Base-by-base conservation (phyloP, 2,888 invertebrate species). In the Drosophila monieri region DNA sequence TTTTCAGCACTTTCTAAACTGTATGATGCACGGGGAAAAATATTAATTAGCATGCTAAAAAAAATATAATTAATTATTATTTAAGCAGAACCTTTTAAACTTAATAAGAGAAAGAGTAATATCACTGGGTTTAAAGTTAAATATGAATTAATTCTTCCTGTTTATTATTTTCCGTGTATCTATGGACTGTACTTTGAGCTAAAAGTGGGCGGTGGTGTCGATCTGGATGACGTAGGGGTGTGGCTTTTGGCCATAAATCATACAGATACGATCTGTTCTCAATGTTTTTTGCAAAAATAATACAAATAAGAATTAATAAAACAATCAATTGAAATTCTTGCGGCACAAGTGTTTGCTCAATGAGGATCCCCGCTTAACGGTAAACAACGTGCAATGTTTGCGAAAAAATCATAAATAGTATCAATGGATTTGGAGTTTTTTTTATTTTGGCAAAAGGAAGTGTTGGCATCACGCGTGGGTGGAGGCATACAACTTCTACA, bases 1-100 rank as follows among this genome's bases (percentile, higher is more conserved):
- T 85, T 84, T 84, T 54, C 46, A 68, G 51, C 76, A 77, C 81
- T 81, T 81, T 81, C 81, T 81, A 81, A 81, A 81, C 70, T 52
- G 27, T 51, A 9, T 14, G 18, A 53, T 72, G 79, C 73, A 73
- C 74, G 55, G 44, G 5, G 41, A 47, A 54, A 49, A 41, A 1
- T 0, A 9, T 41, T 15, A 41, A 37, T n/a, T 14, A 6, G 6
- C 1, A 37, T n/a, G 37, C 6, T 12, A 37, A 37, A n/a, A 37
- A 6, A 9, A 9, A 27, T 23, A 27, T 9, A 27, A 1, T 27
- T 2, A 9, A 27, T 27, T 9, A 8, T 0, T 27, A 2, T 27
- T 27, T 2, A 27, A 27, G 27, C 27, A 9, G 21, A 23, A 4
- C 21, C 5, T 23, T 23, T 23, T 23, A 23, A 23, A 0, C 21